phyloP scores from a whole-genome alignment of 1,140 invertebrate species.

The Drosophila kohkoa region DNA sequence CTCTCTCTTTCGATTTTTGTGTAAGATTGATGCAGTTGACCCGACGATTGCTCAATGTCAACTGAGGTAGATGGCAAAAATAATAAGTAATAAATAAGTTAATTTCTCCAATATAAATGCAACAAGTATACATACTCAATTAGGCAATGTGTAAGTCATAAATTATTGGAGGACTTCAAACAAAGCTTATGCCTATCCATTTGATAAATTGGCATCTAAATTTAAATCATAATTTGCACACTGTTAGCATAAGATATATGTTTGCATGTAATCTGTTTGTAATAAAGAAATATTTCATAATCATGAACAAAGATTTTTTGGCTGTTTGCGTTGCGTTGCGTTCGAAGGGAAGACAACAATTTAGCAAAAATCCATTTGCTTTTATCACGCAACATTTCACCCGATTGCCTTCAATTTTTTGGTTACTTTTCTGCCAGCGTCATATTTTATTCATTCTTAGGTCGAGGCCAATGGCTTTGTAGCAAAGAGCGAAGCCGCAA shows the following conservation, averaged over 20 bases:
- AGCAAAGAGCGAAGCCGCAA: conserved; percentile 14
- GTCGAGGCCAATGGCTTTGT: conserved; percentile 57
- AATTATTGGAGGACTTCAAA: neutral
- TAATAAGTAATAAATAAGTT: neutral
- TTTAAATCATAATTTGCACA: neutral
- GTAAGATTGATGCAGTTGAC: conserved; percentile 37
- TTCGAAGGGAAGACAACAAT: conserved; percentile 3
- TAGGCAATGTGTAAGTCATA: neutral
- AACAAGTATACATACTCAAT: neutral
- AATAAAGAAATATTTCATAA: conserved; percentile 11
- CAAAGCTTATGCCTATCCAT: neutral
- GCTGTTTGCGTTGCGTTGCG: neutral
- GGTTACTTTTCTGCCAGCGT: neutral
- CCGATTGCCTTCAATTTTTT: conserved; percentile 1
- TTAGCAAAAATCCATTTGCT: conserved; percentile 16
- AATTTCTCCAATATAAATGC: neutral
- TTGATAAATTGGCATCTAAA: neutral
- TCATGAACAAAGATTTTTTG: neutral
- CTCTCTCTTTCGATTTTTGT: neutral
- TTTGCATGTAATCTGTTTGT: neutral
- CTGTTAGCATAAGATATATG: neutral
- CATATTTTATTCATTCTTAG: conserved; percentile 46
- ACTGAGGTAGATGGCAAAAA: neutral
- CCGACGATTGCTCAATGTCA: conserved; percentile 59
- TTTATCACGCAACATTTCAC: conserved; percentile 28